A percentile compares a stretch with the other conserved stretches of the same genome.
These are phyloP conservation scores for Nymphalis c-album DNA, from an alignment of 2,888 invertebrate species.

Conservation along the genomic window DNA sequence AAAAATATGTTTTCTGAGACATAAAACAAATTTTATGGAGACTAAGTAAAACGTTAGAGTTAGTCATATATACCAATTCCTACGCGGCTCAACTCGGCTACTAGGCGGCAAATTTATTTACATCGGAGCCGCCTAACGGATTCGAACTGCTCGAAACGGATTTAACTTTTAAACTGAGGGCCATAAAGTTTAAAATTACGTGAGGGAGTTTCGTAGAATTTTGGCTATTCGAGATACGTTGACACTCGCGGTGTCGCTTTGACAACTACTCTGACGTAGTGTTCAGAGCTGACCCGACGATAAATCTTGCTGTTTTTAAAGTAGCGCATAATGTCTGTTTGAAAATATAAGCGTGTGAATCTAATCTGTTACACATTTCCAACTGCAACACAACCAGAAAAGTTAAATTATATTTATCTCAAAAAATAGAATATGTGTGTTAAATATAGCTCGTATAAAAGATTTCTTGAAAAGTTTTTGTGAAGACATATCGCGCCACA, in stretches of 20 bases:
- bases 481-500: no score
- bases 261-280: conserved; percentile 6
- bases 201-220: not conserved
- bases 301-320: conserved; percentile 3
- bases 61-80: conserved; percentile 20
- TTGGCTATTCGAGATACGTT: not conserved
- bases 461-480: no score
- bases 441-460: no score
- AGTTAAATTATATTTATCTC: not conserved
- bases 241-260: conserved; percentile 1
- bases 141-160: not conserved
- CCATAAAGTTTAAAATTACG: not conserved
- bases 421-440: not conserved
- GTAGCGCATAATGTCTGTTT: not conserved
- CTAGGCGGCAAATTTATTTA: conserved; percentile 10
- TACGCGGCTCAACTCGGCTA: conserved; percentile 1
- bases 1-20: not conserved
- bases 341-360: not conserved
- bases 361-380: no score
- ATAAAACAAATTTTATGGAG: not conserved
- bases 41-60: conserved; percentile 2
- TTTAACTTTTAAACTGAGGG: not conserved
- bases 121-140: not conserved
- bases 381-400: no score
- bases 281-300: conserved; percentile 3